Base-by-base conservation (phyloP, 2,797 vertebrate species). In the Coccyzus lansbergi region DNA sequence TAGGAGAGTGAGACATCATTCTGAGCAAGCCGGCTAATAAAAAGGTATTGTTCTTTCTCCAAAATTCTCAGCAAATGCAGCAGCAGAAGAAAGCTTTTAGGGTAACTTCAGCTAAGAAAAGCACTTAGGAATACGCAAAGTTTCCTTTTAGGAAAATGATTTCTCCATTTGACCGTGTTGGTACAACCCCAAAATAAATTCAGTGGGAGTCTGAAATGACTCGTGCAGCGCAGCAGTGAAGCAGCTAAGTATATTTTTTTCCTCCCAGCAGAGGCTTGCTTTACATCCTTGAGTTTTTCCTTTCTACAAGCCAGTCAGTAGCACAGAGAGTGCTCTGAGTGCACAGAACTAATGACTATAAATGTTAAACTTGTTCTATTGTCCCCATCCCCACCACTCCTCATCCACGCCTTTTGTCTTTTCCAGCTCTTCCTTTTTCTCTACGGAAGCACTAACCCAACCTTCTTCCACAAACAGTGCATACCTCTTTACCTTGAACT, bases 141-240 rank as follows among this genome's bases (percentile, higher is more conserved):
- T 90, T 97, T 95, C 92, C 92, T 93, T 94, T 95, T 89, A 90
- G 93, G 95, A 93, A 94, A 94, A 96, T 94, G 87, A 96, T 95
- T 96, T 94, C 95, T 94, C 91, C 96, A 95, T 96, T 95, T 95
- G 90, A 94, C 84, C 94, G 91, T 93, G 91, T 94, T 97, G 94
- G 91, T 95, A 93, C 85, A 93, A 96, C 93, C 95, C 96, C 95
- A 96, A 96, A 96, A 97, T 97, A 97, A 97, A 97, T 97, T 94
- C 93, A 93, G 92, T 89, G 88, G 87, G 90, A 94, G 96, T 92
- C 86, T 80, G 74, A 96, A 92, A 90, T 93, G 94, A 95, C 92
- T 96, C 94, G 79, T 92, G 91, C 92, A 95, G 93, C 67, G 72
- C 80, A 95, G 64, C 89, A 93, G 81, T 51, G 75, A 90, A 93